These are phyloP conservation scores for Stegana nigrithorax DNA, from an alignment of 2,888 invertebrate genomes.

Conservation along the genomic window DNA sequence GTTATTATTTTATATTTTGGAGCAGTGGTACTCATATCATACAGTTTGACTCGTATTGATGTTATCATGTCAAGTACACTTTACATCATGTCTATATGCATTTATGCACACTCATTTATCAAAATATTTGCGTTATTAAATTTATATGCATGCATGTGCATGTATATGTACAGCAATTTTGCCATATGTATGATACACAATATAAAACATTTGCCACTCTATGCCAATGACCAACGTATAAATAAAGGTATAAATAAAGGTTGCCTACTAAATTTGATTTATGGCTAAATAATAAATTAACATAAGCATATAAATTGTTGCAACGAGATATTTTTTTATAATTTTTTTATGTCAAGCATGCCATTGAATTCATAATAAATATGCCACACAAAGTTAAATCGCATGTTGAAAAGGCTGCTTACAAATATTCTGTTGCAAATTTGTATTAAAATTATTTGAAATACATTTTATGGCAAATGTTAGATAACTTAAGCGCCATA, in stretches of 20 bases:
- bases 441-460: neutral
- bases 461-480: no score
- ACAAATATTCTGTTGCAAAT: no score
- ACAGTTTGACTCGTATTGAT: neutral
- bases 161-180: no score
- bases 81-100: slow-evolving; percentile 3
- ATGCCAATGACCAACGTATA: no score
- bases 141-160: no score
- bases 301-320: neutral
- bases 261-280: no score
- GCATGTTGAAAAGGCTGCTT: neutral
- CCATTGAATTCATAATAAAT: neutral
- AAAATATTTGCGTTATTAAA: neutral
- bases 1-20: neutral
- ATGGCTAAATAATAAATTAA: no score
- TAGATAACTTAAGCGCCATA: no score
- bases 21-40: neutral
- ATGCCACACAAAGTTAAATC: neutral
- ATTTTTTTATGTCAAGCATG: neutral
- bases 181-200: no score
- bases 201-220: no score
- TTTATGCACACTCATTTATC: slow-evolving; percentile 8
- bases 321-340: neutral
- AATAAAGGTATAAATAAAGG: no score
- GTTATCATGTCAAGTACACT: neutral